Evolutionary conservation across 1,140 invertebrate genomes (phyloP).

Genomic region (Antheraea pernyi): DNA sequence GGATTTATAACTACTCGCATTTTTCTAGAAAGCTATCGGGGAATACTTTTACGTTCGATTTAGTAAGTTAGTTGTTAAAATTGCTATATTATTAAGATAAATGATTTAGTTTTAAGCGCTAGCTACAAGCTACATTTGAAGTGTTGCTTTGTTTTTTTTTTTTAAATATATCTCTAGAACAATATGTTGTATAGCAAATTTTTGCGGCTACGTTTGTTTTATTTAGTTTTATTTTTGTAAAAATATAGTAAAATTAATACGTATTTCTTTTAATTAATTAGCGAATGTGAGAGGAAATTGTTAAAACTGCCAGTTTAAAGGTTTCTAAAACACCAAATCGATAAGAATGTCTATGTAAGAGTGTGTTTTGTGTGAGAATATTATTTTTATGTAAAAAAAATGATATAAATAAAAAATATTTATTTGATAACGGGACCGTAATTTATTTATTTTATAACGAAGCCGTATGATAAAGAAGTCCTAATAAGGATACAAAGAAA

Average conservation of each 20-base stretch:
- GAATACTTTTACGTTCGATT: background rate
- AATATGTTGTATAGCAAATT: slow-evolving; percentile 62
- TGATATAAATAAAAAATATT: background rate
- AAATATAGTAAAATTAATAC: background rate
- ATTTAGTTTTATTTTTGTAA: slow-evolving; percentile 35
- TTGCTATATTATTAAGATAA: background rate
- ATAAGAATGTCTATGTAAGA: slow-evolving; percentile 41
- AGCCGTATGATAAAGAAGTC: background rate
- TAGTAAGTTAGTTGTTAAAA: background rate
- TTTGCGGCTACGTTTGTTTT: slow-evolving; percentile 40
- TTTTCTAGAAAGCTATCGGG: slow-evolving; percentile 25
- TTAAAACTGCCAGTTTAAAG: slow-evolving; percentile 72
- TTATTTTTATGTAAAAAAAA: background rate
- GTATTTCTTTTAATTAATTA: slow-evolving; percentile 35
- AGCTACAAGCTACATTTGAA: slow-evolving; percentile 31
- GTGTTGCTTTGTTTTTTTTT: slow-evolving; percentile 50
- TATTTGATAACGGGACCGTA: background rate
- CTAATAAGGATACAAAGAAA: too few species aligned
- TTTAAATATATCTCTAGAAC: slow-evolving; percentile 47
- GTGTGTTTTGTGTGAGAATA: slow-evolving; percentile 17
- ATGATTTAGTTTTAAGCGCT: slow-evolving; percentile 14
- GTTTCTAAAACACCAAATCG: slow-evolving; percentile 67
- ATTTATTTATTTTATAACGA: background rate
- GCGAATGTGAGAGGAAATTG: slow-evolving; percentile 48
- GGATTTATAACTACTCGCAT: slow-evolving; percentile 16